Evolutionary conservation across 2,113 vertebrate genomes (phyloP).

Genomic region (Entelurus aequoreus): DNA sequence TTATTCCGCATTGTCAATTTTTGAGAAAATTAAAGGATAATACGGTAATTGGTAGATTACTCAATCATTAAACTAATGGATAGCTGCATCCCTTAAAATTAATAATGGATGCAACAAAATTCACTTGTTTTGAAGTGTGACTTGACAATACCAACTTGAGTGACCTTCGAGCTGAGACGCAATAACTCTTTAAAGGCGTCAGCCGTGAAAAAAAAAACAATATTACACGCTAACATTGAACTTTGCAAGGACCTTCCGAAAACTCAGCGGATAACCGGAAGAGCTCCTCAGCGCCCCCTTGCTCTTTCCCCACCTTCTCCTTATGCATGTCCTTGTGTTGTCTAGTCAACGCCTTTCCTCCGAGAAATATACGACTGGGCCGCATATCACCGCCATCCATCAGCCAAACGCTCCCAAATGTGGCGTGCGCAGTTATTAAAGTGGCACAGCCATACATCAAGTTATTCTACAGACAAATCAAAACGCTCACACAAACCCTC

Average conservation of each 20-base stretch:
- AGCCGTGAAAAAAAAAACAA: neutral
- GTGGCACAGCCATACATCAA: slow-evolving; percentile 25
- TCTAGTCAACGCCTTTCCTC: slow-evolving; percentile 10
- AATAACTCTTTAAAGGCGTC: neutral
- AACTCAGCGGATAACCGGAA: slow-evolving; percentile 7
- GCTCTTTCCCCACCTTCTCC: neutral
- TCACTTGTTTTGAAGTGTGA: neutral
- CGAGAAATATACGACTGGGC: slow-evolving; percentile 33
- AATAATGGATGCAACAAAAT: neutral
- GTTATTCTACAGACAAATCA: slow-evolving; percentile 25
- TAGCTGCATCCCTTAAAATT: no score
- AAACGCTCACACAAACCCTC: neutral
- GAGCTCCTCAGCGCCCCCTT: slow-evolving; percentile 4
- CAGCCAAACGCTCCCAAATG: slow-evolving; percentile 35
- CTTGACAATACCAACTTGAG: slow-evolving; percentile 1
- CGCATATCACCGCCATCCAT: slow-evolving; percentile 36
- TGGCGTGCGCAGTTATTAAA: slow-evolving; percentile 26
- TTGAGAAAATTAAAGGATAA: no score
- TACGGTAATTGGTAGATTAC: no score
- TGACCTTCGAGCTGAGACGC: neutral
- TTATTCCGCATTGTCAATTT: no score
- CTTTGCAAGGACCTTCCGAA: neutral
- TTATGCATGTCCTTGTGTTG: slow-evolving; percentile 9
- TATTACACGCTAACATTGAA: slow-evolving; percentile 1
- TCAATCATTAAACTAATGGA: no score